A percentile compares a stretch with the other conserved stretches of the same genome.
Conservation (phyloP, 1,140 invertebrate species). For the Zaprionus inermis region DNA sequence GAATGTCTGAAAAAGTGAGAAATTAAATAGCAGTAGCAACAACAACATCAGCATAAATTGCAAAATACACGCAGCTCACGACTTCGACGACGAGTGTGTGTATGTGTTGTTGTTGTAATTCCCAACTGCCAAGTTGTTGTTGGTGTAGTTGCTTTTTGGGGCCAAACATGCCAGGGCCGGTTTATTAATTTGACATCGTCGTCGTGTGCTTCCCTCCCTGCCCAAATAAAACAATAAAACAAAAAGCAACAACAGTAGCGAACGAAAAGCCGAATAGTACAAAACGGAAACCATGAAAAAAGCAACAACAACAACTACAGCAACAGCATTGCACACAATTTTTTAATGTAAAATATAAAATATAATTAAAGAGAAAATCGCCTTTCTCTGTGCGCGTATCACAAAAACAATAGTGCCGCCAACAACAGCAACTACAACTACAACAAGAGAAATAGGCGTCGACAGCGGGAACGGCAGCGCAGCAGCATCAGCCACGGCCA, state of each 20-base stretch:
- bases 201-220: constrained; percentile 50
- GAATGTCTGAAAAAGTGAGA: constrained; percentile 33
- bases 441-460: constrained; percentile 46
- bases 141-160: constrained; percentile 29
- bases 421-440: constrained; percentile 55
- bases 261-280: constrained; percentile 43
- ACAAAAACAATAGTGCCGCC: constrained; percentile 79
- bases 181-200: constrained; percentile 80
- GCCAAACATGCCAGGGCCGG: constrained; percentile 61
- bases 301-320: constrained; percentile 34
- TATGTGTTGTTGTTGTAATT: constrained; percentile 20
- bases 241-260: constrained; percentile 23
- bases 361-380: constrained; percentile 82
- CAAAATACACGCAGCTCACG: constrained; percentile 50
- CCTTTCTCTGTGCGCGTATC: constrained; percentile 76
- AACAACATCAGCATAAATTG: constrained; percentile 46
- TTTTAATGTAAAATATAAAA: constrained; percentile 78
- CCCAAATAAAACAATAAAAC: constrained; percentile 41
- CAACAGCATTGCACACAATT: constrained; percentile 61
- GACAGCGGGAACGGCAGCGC: constrained; percentile 37
- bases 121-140: constrained; percentile 19
- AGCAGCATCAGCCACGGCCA: constrained; percentile 67
- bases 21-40: constrained; percentile 21
- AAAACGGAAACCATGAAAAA: constrained; percentile 67
- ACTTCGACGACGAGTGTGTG: constrained; percentile 26